Evolutionary conservation across 2,797 vertebrate genomes (phyloP), one percentile per base, ranked within the genome.

Genomic region (Etheostoma nigrum): DNA sequence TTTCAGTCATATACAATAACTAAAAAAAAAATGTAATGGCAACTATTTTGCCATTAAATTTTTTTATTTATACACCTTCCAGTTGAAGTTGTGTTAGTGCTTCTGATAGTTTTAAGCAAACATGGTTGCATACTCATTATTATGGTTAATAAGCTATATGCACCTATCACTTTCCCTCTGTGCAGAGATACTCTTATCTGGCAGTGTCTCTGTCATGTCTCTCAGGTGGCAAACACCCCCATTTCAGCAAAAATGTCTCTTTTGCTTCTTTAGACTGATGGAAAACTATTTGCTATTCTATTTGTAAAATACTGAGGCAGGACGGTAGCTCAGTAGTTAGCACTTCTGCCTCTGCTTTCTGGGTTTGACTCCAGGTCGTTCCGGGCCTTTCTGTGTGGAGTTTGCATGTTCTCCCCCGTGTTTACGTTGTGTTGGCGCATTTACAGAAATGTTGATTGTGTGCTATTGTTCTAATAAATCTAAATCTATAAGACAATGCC

Each of bases 31-130:
- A 11, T 72, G 9, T 55, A 52, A 21, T 71, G 21, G 6, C 6
- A 62, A 67, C 13, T 72, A 48, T 72, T 79, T 78, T 74, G 72
- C 23, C 8, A 77, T 72, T 72, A 44, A 0, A 71, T 83, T 75
- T 36, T 36, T 36, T 36, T 36, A 36, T 36, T 36, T 36, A 10
- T 78, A 55, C 66, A 64, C 16, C 40, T 67, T 62, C 8, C n/a
- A 47, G 4, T 0, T 49, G 47, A 12, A 27, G 59, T 53, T 57
- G 27, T 51, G 33, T 69, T 59, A n/a, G 11, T 53, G 11, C 4
- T 66, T 78, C 6, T 67, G 4, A 19, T 42, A 12, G n/a, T 36
- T 57, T 66, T 49, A 2, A 40, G 36, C 36, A 40, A 40, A 40
- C 36, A 40, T 33, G 1, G 7, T 48, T 66, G 21, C 30, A 49